Percentiles rank a stretch among this genome's conserved stretches.
Conservation (phyloP, 1,140 invertebrate species). For the Scaptomyza pallida region DNA sequence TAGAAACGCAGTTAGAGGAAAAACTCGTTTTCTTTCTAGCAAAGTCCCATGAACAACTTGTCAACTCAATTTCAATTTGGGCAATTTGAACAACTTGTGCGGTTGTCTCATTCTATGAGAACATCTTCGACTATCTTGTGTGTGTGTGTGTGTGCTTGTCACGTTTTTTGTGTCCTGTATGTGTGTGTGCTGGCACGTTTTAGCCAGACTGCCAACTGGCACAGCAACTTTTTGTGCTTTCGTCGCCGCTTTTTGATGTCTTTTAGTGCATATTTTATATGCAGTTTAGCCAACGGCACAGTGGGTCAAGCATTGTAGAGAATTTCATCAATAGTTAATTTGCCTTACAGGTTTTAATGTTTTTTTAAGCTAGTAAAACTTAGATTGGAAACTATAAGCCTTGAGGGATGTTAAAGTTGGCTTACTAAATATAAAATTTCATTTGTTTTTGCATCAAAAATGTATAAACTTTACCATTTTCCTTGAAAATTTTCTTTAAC, state of each 20-base stretch:
- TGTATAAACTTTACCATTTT: not conserved
- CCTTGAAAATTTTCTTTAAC: too few species aligned
- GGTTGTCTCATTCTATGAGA: conserved; percentile 53
- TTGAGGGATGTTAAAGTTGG: not conserved
- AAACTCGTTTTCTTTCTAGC: not conserved
- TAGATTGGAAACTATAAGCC: not conserved
- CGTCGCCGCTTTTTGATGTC: conserved; percentile 72
- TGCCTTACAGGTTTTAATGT: not conserved
- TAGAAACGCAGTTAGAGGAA: not conserved
- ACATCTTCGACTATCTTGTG: conserved; percentile 8
- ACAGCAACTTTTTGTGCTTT: conserved; percentile 72
- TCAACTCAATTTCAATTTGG: conserved; percentile 82
- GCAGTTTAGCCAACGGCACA: conserved; percentile 74
- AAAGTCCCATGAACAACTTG: conserved; percentile 66
- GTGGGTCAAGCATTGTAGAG: conserved; percentile 40
- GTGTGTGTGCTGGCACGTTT: conserved; percentile 77
- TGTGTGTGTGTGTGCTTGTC: conserved; percentile 42
- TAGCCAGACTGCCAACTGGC: conserved; percentile 52
- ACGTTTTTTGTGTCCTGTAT: conserved; percentile 69
- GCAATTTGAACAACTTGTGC: conserved; percentile 80
- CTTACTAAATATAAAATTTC: not conserved
- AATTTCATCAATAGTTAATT: conserved; percentile 17
- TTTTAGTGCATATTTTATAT: conserved; percentile 78
- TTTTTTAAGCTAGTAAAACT: conserved; percentile 1
- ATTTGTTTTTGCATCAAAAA: not conserved